Percentiles rank a stretch among this genome's conserved stretches.
phyloP scores from a whole-genome alignment of 2,797 vertebrate species.

The Pachyuromys duprasi region DNA sequence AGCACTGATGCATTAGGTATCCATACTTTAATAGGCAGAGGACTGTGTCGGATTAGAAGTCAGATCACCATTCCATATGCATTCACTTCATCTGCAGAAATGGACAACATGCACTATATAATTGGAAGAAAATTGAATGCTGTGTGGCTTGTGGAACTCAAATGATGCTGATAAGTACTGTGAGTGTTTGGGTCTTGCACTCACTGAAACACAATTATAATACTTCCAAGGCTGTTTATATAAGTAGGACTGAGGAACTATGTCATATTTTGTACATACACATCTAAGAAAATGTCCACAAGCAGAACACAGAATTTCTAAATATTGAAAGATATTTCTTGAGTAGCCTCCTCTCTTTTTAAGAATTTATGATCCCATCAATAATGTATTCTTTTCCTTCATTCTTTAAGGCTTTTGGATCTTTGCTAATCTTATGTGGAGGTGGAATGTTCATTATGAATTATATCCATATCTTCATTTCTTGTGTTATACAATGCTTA shows the following conservation, averaged over 20 bases:
- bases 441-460: neutral
- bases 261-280: neutral
- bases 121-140: neutral
- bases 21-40: neutral
- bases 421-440: neutral
- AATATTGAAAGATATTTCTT: constrained; percentile 10
- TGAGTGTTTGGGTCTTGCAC: neutral
- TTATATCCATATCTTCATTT: neutral
- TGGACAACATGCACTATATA: neutral
- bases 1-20: neutral
- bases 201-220: neutral
- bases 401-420: neutral
- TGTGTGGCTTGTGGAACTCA: neutral
- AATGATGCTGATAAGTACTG: neutral
- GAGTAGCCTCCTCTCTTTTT: neutral
- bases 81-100: neutral
- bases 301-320: neutral
- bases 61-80: neutral
- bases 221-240: neutral
- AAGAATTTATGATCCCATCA: neutral
- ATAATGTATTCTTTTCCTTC: neutral
- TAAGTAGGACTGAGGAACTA: neutral
- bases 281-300: neutral
- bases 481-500: neutral
- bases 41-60: neutral